Evolutionary conservation across 2,113 vertebrate species (phyloP), one percentile per base, ranked within the genome.

Genomic region (Lates calcarifer): DNA sequence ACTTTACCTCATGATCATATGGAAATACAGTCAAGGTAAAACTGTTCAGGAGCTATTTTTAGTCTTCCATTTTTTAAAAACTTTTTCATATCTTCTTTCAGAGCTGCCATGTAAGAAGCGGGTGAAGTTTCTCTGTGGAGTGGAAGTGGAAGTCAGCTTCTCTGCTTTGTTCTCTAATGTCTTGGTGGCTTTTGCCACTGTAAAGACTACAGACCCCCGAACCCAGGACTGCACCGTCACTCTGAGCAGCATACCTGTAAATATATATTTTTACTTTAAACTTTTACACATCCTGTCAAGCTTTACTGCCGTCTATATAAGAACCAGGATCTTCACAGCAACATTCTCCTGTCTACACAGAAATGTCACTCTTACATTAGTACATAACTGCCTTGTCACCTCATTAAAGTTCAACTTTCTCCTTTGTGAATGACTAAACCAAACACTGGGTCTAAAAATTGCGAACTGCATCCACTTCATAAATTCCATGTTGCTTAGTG

Each of bases 161-260:
- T 94, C 94, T 3, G 90, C 81, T 1, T 85, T 96, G 77, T 97
- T 97, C 93, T 96, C 96, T 35, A 97, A 97, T 1, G 89, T 97
- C 51, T 78, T 97, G 79, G 91, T 92, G 0, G 91, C 93, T 43
- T 96, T 96, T 15, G 96, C 95, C 58, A 94, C 85, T 62, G 87
- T 96, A 55, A 96, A 93, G 81, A 74, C 66, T 0, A 79, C 55
- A 1, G 88, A 90, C 0, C 37, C 84, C 11, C 75, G 62, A 0
- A 0, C 94, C 18, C 4, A 92, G 41, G 94, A 96, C 20, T 84
- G 94, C 77, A 91, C 56, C 1, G 83, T 97, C 57, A 86, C 69
- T 62, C 93, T 97, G 41, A 90, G 58, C 43, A 91, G 57, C 79
- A 84, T 60, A n/a, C 76, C 92, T 0, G 96, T 97, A 90, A 97